Conservation (phyloP, 2,797 vertebrate genomes). For the Sebastes elongatus region DNA sequence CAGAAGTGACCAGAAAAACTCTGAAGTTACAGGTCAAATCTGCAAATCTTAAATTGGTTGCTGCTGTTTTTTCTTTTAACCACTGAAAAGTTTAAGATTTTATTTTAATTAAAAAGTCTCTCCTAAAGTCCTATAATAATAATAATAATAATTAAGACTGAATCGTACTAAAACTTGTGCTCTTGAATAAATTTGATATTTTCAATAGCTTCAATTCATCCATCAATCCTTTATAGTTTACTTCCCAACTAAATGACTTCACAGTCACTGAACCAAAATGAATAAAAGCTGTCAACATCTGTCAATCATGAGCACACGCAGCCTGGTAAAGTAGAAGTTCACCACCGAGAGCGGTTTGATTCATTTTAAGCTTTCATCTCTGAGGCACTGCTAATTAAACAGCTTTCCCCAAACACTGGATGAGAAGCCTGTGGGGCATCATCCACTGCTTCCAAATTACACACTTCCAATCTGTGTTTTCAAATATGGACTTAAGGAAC, state of each 20-base stretch:
- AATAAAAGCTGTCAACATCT: neutral
- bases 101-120: neutral
- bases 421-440: neutral
- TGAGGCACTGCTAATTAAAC: conserved; percentile 18
- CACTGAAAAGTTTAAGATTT: neutral
- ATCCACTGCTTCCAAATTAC: neutral
- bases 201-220: neutral
- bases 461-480: conserved; percentile 16
- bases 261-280: neutral
- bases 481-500: conserved; percentile 11
- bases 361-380: conserved; percentile 19
- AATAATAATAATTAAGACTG: neutral
- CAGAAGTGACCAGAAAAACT: too few species aligned
- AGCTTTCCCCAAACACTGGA: neutral
- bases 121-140: too few species aligned
- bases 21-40: too few species aligned
- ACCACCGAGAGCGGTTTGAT: neutral
- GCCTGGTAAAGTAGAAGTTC: neutral
- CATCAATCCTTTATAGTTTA: neutral
- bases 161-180: neutral
- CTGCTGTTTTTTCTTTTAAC: neutral
- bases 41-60: neutral
- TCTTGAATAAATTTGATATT: neutral
- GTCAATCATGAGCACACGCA: neutral
- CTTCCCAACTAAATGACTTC: neutral